Conservation (phyloP, 1,140 invertebrate genomes). For the Pentalonia nigronervosa region DNA sequence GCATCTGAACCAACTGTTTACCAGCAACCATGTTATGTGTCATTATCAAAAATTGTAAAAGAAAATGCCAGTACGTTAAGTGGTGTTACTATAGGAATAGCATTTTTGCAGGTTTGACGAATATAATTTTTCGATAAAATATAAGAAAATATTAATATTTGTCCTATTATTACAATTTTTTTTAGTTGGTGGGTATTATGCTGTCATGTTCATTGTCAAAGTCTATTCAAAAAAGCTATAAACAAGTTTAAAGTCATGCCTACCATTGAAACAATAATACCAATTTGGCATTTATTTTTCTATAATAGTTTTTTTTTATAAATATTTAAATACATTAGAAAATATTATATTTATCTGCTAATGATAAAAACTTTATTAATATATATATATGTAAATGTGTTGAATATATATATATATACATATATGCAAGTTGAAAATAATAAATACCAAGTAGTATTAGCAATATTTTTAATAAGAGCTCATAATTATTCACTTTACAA, state of each 20-base stretch:
- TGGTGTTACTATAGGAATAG: constrained; percentile 57
- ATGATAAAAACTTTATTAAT: not conserved
- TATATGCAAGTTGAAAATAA: not conserved
- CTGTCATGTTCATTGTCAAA: constrained; percentile 68
- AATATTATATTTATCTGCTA: not conserved
- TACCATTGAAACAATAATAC: not conserved
- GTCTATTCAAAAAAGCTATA: constrained; percentile 53
- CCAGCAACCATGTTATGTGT: constrained; percentile 55
- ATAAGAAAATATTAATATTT: not conserved
- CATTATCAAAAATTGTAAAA: constrained; percentile 56
- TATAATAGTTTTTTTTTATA: not conserved
- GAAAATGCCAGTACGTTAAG: constrained; percentile 59
- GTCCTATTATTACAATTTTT: constrained; percentile 41
- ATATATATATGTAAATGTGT: not conserved
- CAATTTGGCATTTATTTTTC: not conserved
- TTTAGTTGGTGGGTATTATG: constrained; percentile 68
- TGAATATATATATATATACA: not conserved
- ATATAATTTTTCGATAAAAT: not conserved
- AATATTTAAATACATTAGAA: not conserved
- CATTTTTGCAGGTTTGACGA: constrained; percentile 57
- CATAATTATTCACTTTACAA: not conserved
- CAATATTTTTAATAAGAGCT: not conserved
- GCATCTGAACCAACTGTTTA: constrained; percentile 35
- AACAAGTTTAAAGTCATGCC: not conserved
- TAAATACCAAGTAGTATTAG: not conserved